A percentile compares a stretch with the other conserved stretches of the same genome.
phyloP scores from a whole-genome alignment of 1,140 invertebrate genomes.

The Linepithema humile region DNA sequence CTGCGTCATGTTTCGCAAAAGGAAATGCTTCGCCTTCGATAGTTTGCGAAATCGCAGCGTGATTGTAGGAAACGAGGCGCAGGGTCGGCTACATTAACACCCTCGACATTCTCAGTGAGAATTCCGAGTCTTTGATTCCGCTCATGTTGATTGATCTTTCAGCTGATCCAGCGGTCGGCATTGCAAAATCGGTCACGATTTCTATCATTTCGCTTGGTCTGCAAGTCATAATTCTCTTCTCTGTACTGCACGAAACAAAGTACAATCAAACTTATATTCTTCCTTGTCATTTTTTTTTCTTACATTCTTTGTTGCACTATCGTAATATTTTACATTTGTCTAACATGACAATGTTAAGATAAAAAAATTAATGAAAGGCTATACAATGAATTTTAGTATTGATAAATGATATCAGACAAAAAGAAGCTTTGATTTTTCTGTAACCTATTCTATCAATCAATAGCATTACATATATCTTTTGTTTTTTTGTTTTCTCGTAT shows the following conservation, averaged over 20 bases:
- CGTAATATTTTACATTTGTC: no score
- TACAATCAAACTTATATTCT: no score
- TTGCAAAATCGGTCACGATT: constrained; percentile 4
- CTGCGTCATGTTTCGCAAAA: neutral
- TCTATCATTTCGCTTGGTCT: neutral
- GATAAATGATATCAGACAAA: no score
- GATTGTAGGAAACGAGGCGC: constrained; percentile 20
- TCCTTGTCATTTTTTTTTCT: no score
- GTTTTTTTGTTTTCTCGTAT: no score
- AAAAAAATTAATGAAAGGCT: no score
- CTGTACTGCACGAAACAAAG: neutral
- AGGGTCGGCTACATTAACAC: constrained; percentile 22
- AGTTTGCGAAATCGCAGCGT: constrained; percentile 47
- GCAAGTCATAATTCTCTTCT: constrained; percentile 6
- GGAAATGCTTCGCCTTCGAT: neutral
- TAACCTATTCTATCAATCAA: no score
- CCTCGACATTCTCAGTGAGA: neutral
- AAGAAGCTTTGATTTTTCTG: no score
- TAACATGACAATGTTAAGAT: no score
- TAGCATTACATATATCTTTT: no score
- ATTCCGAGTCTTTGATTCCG: neutral
- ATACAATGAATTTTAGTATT: no score
- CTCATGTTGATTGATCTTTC: neutral
- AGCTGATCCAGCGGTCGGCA: neutral
- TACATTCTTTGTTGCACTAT: neutral